These are phyloP conservation scores for Serinus canaria DNA, from an alignment of 2,113 vertebrate genomes.

Conservation along the genomic window DNA sequence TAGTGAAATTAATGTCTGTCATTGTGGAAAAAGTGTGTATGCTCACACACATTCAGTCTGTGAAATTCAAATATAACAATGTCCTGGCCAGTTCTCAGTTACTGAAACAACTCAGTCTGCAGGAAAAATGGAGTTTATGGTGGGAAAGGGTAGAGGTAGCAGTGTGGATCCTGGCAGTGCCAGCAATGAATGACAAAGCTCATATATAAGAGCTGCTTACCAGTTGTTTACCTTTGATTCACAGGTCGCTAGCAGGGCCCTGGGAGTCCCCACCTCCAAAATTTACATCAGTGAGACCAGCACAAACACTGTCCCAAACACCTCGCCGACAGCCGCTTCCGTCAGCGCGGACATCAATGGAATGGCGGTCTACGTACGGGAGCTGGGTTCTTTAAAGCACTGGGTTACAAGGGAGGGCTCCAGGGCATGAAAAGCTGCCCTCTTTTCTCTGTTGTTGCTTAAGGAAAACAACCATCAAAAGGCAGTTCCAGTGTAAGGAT, in stretches of 20 bases:
- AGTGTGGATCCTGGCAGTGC: not conserved
- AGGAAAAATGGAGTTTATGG: not conserved
- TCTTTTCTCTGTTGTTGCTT: not conserved
- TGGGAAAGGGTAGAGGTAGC: not conserved
- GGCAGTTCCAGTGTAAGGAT: not conserved
- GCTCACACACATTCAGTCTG: not conserved
- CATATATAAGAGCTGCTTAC: not conserved
- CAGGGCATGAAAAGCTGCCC: not conserved
- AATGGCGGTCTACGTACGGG: constrained; percentile 83
- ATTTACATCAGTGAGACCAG: constrained; percentile 94
- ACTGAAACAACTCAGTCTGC: not conserved
- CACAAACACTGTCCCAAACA: constrained; percentile 93
- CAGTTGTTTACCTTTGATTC: not conserved
- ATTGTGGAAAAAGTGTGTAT: not conserved
- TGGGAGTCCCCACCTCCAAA: constrained; percentile 83
- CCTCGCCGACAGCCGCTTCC: constrained; percentile 90
- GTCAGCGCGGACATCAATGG: constrained; percentile 91
- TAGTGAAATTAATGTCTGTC: not conserved
- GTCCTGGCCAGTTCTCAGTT: not conserved
- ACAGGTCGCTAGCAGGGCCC: constrained; percentile 87
- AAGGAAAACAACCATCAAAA: not conserved
- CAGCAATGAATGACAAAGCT: not conserved
- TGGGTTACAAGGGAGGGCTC: not conserved
- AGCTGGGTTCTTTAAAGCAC: not conserved
- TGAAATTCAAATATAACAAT: not conserved